Conservation (phyloP, 2,113 vertebrate species). For the Illadopsis cleaveri region DNA sequence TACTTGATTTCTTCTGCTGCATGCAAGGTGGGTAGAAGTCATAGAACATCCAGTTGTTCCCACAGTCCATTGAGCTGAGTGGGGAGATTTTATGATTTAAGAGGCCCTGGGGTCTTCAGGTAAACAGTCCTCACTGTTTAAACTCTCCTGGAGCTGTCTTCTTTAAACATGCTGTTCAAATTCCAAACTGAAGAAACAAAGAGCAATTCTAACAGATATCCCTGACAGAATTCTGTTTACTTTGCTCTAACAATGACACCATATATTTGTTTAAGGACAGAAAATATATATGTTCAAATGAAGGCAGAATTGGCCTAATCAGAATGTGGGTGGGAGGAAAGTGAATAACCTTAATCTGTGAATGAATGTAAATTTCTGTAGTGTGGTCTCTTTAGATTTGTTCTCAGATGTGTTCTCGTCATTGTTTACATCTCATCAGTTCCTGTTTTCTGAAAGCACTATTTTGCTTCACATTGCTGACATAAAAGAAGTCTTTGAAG, state of each 20-base stretch:
- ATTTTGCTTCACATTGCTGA: not conserved
- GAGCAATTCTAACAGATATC: not conserved
- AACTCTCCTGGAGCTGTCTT: not conserved
- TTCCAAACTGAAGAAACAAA: not conserved
- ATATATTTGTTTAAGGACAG: not conserved
- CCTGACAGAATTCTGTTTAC: constrained; percentile 2
- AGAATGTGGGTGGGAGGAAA: not conserved
- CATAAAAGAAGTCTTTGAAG: constrained; percentile 7
- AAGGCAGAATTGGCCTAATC: not conserved
- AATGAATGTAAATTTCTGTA: not conserved
- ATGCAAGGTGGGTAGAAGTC: not conserved
- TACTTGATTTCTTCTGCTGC: not conserved
- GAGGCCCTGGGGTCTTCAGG: not conserved
- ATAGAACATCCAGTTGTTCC: not conserved
- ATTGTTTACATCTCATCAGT: constrained; percentile 20
- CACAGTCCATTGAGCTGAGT: not conserved
- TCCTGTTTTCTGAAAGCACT: constrained; percentile 35
- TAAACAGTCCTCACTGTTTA: not conserved
- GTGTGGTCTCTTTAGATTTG: not conserved
- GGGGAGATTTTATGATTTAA: not conserved
- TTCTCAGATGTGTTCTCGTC: not conserved
- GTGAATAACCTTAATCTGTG: not conserved
- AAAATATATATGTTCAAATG: not conserved
- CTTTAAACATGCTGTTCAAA: not conserved
- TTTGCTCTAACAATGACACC: not conserved